Evolutionary conservation across 2,888 invertebrate species (phyloP), one percentile per base, ranked within the genome.

Genomic region (Yponomeuta plumbellus): DNA sequence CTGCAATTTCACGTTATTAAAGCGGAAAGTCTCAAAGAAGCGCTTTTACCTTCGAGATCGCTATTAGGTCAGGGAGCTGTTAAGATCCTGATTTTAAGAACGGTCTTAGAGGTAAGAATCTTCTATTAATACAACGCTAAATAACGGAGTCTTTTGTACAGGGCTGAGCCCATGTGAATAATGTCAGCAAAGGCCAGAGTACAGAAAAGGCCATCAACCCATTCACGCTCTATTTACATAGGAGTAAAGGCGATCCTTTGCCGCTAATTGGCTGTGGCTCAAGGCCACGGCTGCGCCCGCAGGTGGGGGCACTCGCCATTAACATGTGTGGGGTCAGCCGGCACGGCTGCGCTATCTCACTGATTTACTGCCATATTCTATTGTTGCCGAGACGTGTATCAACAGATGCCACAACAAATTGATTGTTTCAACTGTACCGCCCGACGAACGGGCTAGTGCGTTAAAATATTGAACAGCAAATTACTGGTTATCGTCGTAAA

Each of bases 361-460:
- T 88, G 88, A 89, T 89, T 88, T 89, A 89, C 84, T 79, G 74
- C 84, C 81, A 81, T 83, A 88, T 88, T 89, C 88, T 88, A 89
- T 89, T 89, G 88, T 86, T 81, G 79, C 82, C 80, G 77, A 77
- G 78, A 81, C 81, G 84, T 84, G 85, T 84, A 88, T 85, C 85
- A 88, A 84, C 87, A 86, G 85, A 83, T 88, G 86, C 81, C 84
- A 80, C 79, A 66, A 62, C 68, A 68, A 68, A 68, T 68, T 68
- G 66, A 61, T 66, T 61, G 23, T 26, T 61, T 34, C 61, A 52
- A 52, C 44, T 1, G 44, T 11, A 52, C 44, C 17, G 44, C 4
- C 44, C 44, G 44, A 52, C 17, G 13, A 5, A 52, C 13, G 44
- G 17, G 44, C 1, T 17, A 4, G 17, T 52, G 3, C 44, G 44